These are phyloP conservation scores for Carduelis carduelis DNA, from an alignment of 2,797 vertebrate genomes.

Conservation along the genomic window DNA sequence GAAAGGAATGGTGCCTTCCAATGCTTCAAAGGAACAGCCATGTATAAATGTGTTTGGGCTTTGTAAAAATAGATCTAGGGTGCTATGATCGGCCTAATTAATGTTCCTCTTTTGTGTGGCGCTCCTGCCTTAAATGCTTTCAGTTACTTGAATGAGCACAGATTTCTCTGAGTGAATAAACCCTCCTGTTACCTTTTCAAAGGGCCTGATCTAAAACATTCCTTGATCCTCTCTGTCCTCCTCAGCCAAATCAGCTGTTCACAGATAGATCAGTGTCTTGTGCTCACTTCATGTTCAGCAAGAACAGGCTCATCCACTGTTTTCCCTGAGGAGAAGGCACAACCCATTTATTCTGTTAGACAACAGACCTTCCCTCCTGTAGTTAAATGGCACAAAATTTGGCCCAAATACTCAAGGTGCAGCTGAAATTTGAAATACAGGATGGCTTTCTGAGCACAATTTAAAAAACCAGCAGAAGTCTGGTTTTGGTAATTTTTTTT, in stretches of 20 bases:
- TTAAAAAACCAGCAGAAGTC: rapidly evolving
- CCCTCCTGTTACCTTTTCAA: constrained; percentile 8
- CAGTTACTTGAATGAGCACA: neutral
- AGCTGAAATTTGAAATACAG: neutral
- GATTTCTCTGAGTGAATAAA: neutral
- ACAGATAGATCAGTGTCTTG: neutral
- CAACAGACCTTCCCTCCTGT: neutral
- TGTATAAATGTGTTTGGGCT: constrained; percentile 20
- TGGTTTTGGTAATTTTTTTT: rapidly evolving
- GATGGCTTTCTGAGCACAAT: neutral
- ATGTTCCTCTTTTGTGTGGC: constrained; percentile 10
- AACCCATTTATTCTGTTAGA: neutral
- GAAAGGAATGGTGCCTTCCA: constrained; percentile 23
- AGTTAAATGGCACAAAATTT: neutral
- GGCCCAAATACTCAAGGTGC: neutral
- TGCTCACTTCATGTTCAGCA: neutral
- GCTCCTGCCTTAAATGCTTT: constrained; percentile 31
- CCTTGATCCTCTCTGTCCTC: neutral
- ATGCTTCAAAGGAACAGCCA: constrained; percentile 25
- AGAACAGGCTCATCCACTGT: neutral
- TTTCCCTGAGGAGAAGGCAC: neutral
- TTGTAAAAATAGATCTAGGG: constrained; percentile 23
- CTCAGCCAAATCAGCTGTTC: neutral
- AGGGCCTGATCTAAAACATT: constrained; percentile 15
- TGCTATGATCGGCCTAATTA: constrained; percentile 21